phyloP scores from a whole-genome alignment of 2,888 invertebrate genomes.

The Podotricha telesiphe region DNA sequence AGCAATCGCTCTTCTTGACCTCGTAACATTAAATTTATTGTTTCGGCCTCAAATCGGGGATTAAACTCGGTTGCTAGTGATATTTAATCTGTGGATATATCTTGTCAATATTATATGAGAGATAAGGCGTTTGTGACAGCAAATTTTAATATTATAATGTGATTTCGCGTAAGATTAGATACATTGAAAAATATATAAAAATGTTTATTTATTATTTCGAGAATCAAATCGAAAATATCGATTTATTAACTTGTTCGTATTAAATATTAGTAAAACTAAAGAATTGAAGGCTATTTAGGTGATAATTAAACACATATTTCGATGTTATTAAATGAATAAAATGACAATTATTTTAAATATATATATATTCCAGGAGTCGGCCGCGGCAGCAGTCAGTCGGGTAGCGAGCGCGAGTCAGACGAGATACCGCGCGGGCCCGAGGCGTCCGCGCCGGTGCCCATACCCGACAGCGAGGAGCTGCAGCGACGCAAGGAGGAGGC shows the following conservation, averaged over 20 bases:
- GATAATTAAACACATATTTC: neutral
- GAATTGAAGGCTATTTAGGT: constrained; percentile 13
- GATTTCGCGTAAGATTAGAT: constrained; percentile 23
- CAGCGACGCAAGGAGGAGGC: constrained; percentile 94
- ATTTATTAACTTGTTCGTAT: constrained; percentile 11
- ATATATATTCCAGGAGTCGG: constrained; percentile 66
- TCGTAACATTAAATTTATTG: constrained; percentile 40
- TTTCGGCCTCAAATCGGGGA: constrained; percentile 40
- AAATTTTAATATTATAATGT: constrained; percentile 30
- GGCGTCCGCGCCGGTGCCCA: constrained; percentile 83
- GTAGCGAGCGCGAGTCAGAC: constrained; percentile 80
- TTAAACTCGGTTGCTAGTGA: constrained; percentile 24
- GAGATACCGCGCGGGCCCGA: constrained; percentile 71
- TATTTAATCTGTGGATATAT: constrained; percentile 37
- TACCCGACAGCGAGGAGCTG: constrained; percentile 85
- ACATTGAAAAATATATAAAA: constrained; percentile 7
- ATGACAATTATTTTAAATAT: no score
- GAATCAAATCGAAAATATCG: constrained; percentile 1
- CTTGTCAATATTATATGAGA: constrained; percentile 32
- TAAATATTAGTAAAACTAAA: constrained; percentile 12
- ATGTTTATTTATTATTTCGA: constrained; percentile 13
- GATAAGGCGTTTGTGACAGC: constrained; percentile 19
- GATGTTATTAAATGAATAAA: no score
- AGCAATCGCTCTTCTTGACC: constrained; percentile 33
- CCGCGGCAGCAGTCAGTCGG: constrained; percentile 82